Conservation (phyloP, 2,888 invertebrate species). For the Diarsia rubi region DNA sequence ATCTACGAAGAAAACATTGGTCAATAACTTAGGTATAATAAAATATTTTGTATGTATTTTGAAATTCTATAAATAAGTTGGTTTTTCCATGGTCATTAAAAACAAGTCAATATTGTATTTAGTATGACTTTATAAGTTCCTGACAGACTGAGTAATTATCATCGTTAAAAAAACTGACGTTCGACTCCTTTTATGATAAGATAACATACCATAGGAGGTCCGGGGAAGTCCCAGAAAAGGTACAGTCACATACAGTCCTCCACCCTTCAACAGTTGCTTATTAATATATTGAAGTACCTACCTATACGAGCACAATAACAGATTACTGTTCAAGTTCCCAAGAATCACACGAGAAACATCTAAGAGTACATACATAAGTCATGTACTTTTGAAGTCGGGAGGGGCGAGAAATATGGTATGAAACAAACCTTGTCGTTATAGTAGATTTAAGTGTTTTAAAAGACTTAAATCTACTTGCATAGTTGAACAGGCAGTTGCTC, state of each 20-base stretch:
- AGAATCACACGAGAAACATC: not conserved
- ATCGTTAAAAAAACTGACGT: no score
- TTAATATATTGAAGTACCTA: not conserved
- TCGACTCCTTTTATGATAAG: not conserved
- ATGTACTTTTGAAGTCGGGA: not conserved
- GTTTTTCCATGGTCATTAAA: constrained; percentile 18
- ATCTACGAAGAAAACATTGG: not conserved
- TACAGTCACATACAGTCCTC: not conserved
- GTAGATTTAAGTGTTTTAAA: not conserved
- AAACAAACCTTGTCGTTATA: not conserved
- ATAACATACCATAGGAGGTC: not conserved
- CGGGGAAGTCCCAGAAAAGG: not conserved
- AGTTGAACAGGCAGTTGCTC: no score
- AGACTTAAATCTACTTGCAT: no score
- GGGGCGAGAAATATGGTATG: not conserved
- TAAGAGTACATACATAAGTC: no score
- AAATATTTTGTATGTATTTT: not conserved
- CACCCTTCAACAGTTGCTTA: constrained; percentile 7
- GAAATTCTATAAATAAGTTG: not conserved
- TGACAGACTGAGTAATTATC: no score
- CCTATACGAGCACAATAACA: no score
- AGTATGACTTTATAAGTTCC: no score
- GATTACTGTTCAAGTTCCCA: not conserved
- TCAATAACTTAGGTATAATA: not conserved
- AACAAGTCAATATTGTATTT: not conserved